Base-by-base conservation (phyloP, 92 coral and sea anemone species). In the Virgularia gustaviana region DNA sequence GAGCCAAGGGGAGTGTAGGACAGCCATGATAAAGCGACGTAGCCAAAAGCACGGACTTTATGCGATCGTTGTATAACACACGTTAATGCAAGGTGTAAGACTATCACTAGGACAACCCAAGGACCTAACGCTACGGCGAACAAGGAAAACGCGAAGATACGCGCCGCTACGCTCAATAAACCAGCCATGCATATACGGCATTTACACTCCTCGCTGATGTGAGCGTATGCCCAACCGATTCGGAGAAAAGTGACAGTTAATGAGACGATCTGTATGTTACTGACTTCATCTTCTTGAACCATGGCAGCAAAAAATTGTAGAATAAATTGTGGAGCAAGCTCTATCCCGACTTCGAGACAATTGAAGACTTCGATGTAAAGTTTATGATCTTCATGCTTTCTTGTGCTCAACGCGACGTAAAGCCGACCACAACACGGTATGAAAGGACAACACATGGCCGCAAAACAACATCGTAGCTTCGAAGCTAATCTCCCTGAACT, bases 301-400 rank as follows among this genome's bases (percentile, higher is more conserved):
- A 64, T 78, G 0, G 77, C 64, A 52, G 70, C 88, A 73, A 78
- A 79, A 38, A 83, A 56, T 73, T 83, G 88, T 11, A 83, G 49
- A 12, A 83, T 63, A 55, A 83, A 78, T 73, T 83, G 83, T 9
- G 88, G 88, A 2, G 77, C 83, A 35, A 78, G 49, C 31, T 83
- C 83, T 13, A 72, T 36, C 24, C 75, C 75, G 60, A 78, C 71
- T 30, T 83, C 83, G 0, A 68, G 75, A 20, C 75, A 68, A 9
- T 68, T 68, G 41, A 68, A 68, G 5, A 68, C 75, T 35, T 68
- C 61, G 23, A 68, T 31, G 36, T 68, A 68, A 24, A 68, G 24
- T 12, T 68, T 32, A 49, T 68, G 75, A 61, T 68, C 75, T 51
- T 68, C 75, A 32, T 68, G 61, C 35, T 68, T 30, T 32, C 51